Percentiles rank a stretch among this genome's conserved stretches.
phyloP scores from a whole-genome alignment of 2,888 invertebrate species.

The Caenorhabditis auriculariae region DNA sequence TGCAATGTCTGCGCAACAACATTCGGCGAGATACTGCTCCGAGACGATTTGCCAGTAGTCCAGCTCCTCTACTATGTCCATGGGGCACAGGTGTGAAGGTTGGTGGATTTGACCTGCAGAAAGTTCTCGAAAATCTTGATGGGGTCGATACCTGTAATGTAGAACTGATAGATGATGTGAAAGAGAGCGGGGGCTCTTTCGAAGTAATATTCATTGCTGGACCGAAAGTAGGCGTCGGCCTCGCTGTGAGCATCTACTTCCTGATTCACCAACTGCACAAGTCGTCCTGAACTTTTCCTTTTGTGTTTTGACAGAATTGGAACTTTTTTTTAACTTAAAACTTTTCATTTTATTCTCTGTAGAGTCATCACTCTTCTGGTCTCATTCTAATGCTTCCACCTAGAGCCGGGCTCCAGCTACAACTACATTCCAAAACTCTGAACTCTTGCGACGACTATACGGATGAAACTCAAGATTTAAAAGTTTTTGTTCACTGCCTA shows the following conservation, averaged over 20 bases:
- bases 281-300: constrained; percentile 47
- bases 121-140: not conserved
- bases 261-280: constrained; percentile 33
- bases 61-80: constrained; percentile 66
- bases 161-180: constrained; percentile 56
- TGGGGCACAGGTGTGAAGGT: constrained; percentile 66
- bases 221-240: constrained; percentile 48
- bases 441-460: not conserved
- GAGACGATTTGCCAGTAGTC: constrained; percentile 63
- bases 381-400: too few species aligned
- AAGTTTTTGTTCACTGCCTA: too few species aligned
- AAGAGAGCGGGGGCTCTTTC: constrained; percentile 53
- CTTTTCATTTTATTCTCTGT: too few species aligned
- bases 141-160: constrained; percentile 50
- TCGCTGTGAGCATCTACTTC: constrained; percentile 15
- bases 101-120: constrained; percentile 57
- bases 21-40: constrained; percentile 39
- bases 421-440: not conserved
- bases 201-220: constrained; percentile 54
- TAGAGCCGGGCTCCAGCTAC: too few species aligned
- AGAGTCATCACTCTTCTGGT: too few species aligned
- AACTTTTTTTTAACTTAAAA: too few species aligned
- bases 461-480: too few species aligned
- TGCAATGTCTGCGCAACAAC: constrained; percentile 45
- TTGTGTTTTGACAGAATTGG: too few species aligned